Conservation (phyloP, 2,888 invertebrate species). For the Lochmaea capreae region DNA sequence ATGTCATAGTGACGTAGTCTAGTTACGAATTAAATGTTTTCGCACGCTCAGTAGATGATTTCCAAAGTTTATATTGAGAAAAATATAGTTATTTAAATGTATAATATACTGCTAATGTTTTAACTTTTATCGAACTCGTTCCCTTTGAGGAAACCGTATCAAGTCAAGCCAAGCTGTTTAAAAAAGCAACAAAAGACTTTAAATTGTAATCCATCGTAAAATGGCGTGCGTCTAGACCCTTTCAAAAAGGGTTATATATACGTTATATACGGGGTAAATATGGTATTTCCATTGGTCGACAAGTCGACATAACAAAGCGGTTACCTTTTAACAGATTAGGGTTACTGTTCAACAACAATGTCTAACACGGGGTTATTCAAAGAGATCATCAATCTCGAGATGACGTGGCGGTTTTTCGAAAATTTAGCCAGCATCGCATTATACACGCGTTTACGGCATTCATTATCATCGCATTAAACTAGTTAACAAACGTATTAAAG, state of each 20-base stretch:
- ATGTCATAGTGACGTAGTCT: not conserved
- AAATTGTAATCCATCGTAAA: slow-evolving; percentile 52
- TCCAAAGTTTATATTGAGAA: not conserved
- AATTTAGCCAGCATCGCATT: slow-evolving; percentile 39
- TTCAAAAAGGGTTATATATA: slow-evolving; percentile 42
- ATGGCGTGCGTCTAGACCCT: slow-evolving; percentile 46
- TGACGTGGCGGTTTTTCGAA: slow-evolving; percentile 54
- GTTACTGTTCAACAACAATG: slow-evolving; percentile 51
- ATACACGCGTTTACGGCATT: slow-evolving; percentile 34
- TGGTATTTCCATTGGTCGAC: slow-evolving; percentile 53
- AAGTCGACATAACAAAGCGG: slow-evolving; percentile 50
- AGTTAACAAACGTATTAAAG: slow-evolving; percentile 3
- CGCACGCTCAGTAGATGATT: not conserved
- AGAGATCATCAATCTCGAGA: slow-evolving; percentile 55
- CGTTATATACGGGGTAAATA: slow-evolving; percentile 36
- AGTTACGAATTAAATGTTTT: not conserved
- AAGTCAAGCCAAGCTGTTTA: slow-evolving; percentile 19
- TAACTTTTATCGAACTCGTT: slow-evolving; percentile 18
- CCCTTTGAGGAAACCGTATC: slow-evolving; percentile 19
- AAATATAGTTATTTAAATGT: not conserved
- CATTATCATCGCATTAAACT: slow-evolving; percentile 40
- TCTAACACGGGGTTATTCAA: slow-evolving; percentile 50
- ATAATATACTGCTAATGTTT: not conserved
- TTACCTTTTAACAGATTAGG: slow-evolving; percentile 54
- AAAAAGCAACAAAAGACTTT: slow-evolving; percentile 38